Conservation (phyloP, 1,140 invertebrate genomes). For the Camponotus floridanus region DNA sequence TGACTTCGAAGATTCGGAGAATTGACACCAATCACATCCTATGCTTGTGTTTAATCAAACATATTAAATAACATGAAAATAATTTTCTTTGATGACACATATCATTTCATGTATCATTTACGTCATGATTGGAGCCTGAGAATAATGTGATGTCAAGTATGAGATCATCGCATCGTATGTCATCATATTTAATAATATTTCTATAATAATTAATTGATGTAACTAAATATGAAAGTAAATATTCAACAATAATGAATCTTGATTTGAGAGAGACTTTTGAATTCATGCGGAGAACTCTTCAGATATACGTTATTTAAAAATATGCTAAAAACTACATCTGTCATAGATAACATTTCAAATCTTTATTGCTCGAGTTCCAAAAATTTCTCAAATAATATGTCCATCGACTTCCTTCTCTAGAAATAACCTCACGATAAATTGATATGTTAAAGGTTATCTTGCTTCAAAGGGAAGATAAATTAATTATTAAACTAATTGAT, state of each 20-base stretch:
- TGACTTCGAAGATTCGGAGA: slow-evolving; percentile 28
- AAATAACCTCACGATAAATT: neutral
- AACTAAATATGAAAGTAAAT: neutral
- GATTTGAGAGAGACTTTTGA: neutral
- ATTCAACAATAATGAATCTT: neutral
- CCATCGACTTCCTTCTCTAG: neutral
- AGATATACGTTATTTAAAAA: slow-evolving; percentile 4
- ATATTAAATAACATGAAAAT: neutral
- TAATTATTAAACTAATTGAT: neutral
- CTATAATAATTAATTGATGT: neutral
- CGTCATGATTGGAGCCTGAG: neutral
- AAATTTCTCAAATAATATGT: too few species aligned
- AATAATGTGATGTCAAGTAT: neutral
- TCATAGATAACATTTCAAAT: neutral
- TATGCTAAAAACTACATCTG: neutral
- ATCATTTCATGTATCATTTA: neutral
- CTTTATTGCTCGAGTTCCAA: neutral
- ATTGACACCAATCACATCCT: neutral
- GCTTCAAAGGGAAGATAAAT: neutral
- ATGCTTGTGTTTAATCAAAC: neutral
- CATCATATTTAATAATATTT: neutral
- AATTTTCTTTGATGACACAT: neutral
- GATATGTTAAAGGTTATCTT: neutral
- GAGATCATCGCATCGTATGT: neutral
- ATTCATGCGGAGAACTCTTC: neutral